Evolutionary conservation across 2,888 invertebrate genomes (phyloP).

Genomic region (Dolichopus griseipennis): DNA sequence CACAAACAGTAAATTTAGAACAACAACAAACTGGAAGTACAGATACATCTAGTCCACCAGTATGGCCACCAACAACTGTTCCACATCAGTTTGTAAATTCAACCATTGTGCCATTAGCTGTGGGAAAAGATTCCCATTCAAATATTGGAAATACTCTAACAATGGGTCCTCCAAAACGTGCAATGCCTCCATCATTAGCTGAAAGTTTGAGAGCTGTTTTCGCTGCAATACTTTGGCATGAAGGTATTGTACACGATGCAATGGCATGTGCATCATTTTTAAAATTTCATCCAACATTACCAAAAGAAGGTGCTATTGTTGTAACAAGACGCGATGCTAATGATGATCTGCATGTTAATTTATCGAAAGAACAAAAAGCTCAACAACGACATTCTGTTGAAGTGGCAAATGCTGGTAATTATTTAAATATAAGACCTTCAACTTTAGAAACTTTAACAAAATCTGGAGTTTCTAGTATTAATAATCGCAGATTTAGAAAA

Average conservation of each 20-base stretch:
- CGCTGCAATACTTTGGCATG: constrained; percentile 95
- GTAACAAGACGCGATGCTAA: constrained; percentile 52
- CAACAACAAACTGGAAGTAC: constrained; percentile 28
- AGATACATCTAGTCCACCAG: constrained; percentile 30
- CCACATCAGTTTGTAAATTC: constrained; percentile 18
- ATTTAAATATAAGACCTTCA: constrained; percentile 68
- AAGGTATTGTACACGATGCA: constrained; percentile 92
- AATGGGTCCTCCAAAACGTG: constrained; percentile 57
- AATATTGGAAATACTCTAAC: constrained; percentile 16
- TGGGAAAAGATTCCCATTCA: background rate
- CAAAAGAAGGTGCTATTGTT: constrained; percentile 69
- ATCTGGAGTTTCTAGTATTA: constrained; percentile 69
- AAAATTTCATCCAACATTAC: constrained; percentile 81
- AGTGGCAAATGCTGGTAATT: constrained; percentile 63
- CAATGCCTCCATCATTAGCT: constrained; percentile 84
- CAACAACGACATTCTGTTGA: constrained; percentile 82
- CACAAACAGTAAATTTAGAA: constrained; percentile 22
- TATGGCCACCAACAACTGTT: constrained; percentile 26
- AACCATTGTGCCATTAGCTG: background rate
- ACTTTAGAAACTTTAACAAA: constrained; percentile 68
- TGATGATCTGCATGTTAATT: constrained; percentile 30
- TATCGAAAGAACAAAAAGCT: constrained; percentile 51
- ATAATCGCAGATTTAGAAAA: constrained; percentile 56
- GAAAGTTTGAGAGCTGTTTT: constrained; percentile 91
- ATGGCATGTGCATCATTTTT: constrained; percentile 96